phyloP scores from a whole-genome alignment of 2,113 vertebrate species.

The Tetrao urogallus region DNA sequence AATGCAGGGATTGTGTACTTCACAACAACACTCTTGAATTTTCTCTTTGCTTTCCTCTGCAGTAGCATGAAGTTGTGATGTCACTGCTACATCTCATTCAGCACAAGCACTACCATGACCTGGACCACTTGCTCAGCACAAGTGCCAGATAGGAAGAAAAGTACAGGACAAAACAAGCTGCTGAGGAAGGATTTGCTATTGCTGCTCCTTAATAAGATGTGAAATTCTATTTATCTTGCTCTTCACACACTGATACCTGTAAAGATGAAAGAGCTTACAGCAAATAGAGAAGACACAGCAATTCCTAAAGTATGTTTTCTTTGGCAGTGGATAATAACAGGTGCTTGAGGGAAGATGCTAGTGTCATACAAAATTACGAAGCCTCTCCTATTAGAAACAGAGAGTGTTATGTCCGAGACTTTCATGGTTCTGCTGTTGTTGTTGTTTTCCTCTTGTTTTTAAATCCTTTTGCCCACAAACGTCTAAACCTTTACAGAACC shows the following conservation, averaged over 20 bases:
- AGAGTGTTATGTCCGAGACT: background rate
- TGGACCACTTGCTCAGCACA: background rate
- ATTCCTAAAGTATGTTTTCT: background rate
- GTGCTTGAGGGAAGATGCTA: background rate
- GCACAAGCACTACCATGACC: background rate
- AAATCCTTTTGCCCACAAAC: background rate
- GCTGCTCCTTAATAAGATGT: background rate
- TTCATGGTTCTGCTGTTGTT: background rate
- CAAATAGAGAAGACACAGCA: background rate
- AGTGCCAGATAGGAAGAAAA: background rate
- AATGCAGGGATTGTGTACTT: background rate
- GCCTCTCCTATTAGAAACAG: background rate
- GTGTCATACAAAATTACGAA: background rate
- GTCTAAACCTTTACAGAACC: background rate
- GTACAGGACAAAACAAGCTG: background rate
- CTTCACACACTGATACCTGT: background rate
- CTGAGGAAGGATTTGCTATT: background rate
- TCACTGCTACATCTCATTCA: background rate
- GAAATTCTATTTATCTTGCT: background rate
- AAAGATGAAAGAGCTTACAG: background rate
- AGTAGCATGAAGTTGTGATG: accelerated
- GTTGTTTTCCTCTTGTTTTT: background rate
- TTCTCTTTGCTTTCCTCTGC: background rate
- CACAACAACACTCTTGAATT: background rate
- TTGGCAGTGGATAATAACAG: background rate